Percentiles rank a stretch among this genome's conserved stretches.
Evolutionary conservation across 2,113 vertebrate species (phyloP).

Genomic region (Malurus alboscapulatus): DNA sequence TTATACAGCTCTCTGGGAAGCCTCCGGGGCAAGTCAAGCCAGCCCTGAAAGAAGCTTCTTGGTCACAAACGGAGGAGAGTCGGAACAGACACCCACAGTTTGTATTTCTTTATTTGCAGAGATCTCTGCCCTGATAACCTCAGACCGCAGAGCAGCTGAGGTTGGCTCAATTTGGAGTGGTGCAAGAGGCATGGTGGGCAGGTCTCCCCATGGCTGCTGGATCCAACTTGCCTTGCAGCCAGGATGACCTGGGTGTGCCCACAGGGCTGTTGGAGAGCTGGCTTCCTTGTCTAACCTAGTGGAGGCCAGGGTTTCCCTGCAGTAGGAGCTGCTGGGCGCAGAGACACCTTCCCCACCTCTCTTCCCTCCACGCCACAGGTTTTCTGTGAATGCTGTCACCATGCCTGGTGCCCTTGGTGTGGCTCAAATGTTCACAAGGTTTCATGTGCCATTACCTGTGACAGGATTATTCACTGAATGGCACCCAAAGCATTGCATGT

Average conservation of each 20-base stretch:
- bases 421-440: background rate
- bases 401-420: background rate
- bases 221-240: accelerated
- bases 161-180: background rate
- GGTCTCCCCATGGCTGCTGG: background rate
- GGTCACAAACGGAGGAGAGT: constrained; percentile 19
- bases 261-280: accelerated
- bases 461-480: accelerated
- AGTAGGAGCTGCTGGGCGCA: accelerated
- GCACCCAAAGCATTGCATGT: accelerated
- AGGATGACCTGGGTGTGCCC: accelerated
- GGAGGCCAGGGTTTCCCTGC: background rate
- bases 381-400: background rate
- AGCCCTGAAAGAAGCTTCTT: constrained; percentile 11
- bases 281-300: accelerated
- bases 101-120: constrained; percentile 33
- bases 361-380: accelerated
- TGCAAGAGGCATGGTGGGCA: background rate
- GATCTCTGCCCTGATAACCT: constrained; percentile 51
- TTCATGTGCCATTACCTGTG: accelerated
- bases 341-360: background rate
- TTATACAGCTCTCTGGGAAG: constrained; percentile 49
- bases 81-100: constrained; percentile 4
- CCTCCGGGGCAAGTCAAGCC: constrained; percentile 33
- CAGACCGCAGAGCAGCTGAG: background rate